Evolutionary conservation across 1,140 invertebrate genomes (phyloP).

Genomic region (Propsilocerus akamusi): DNA sequence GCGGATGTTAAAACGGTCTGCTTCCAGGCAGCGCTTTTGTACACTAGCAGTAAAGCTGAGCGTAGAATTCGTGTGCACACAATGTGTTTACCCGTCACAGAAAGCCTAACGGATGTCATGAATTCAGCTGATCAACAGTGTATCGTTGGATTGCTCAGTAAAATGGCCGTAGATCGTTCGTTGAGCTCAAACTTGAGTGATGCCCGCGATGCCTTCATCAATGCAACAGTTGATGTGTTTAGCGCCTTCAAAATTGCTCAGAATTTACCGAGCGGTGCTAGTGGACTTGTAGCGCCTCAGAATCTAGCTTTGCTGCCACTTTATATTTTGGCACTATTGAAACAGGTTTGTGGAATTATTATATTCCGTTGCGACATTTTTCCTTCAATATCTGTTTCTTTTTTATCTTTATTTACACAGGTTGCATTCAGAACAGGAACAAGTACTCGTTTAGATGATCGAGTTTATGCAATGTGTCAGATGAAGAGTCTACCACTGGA

Average conservation of each 20-base stretch:
- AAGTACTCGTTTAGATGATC: conserved; percentile 79
- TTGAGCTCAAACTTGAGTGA: conserved; percentile 69
- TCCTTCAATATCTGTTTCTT: neutral
- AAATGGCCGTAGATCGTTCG: conserved; percentile 95
- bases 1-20: conserved; percentile 74
- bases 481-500: conserved; percentile 76
- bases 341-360: conserved; percentile 47
- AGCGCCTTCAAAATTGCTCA: conserved; percentile 59
- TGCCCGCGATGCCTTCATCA: conserved; percentile 89
- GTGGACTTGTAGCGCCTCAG: conserved; percentile 46
- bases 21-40: conserved; percentile 95
- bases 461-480: conserved; percentile 82
- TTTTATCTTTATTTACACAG: conserved; percentile 26
- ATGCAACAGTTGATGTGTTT: conserved; percentile 82
- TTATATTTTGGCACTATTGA: conserved; percentile 79
- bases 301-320: conserved; percentile 68
- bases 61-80: conserved; percentile 95
- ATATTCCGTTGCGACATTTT: conserved; percentile 6
- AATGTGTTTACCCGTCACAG: conserved; percentile 76
- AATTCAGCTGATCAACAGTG: conserved; percentile 89
- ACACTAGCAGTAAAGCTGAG: conserved; percentile 96
- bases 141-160: conserved; percentile 77
- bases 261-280: conserved; percentile 34
- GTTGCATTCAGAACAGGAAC: conserved; percentile 70
- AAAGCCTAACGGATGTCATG: conserved; percentile 68